Percentiles rank a stretch among this genome's conserved stretches.
Conservation (phyloP, 2,888 invertebrate species). For the Drosophila ezoana region DNA sequence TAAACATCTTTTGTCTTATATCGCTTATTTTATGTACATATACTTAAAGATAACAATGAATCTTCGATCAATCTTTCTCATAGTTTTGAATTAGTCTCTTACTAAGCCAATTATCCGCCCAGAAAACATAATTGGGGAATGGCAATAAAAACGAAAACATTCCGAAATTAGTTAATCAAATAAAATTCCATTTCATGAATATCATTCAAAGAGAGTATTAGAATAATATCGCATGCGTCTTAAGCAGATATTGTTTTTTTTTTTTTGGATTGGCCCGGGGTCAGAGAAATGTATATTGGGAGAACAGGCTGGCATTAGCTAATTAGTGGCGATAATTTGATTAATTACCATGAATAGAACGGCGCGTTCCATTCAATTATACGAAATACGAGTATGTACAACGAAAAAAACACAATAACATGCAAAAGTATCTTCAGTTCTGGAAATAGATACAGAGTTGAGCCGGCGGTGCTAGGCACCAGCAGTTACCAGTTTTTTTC, state of each 20-base stretch:
- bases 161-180: not conserved
- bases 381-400: conserved; percentile 10
- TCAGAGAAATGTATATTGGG: conserved; percentile 2
- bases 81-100: too few relatives aligned
- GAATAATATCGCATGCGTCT: conserved; percentile 1
- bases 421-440: conserved; percentile 25
- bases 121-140: not conserved
- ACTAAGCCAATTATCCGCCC: too few relatives aligned
- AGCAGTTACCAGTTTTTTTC: conserved; percentile 40
- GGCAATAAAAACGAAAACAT: not conserved
- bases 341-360: conserved; percentile 29
- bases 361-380: conserved; percentile 26
- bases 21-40: too few relatives aligned
- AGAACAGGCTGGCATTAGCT: conserved; percentile 16
- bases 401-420: not conserved
- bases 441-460: conserved; percentile 10
- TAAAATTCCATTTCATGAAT: not conserved
- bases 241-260: conserved; percentile 9
- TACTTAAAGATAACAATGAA: too few relatives aligned
- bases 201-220: not conserved
- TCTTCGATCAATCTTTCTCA: too few relatives aligned
- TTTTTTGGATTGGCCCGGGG: conserved; percentile 6
- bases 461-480: conserved; percentile 43
- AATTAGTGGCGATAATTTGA: conserved; percentile 37
- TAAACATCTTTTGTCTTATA: too few relatives aligned